phyloP scores from a whole-genome alignment of 2,797 vertebrate species.

The Sternotherus odoratus region DNA sequence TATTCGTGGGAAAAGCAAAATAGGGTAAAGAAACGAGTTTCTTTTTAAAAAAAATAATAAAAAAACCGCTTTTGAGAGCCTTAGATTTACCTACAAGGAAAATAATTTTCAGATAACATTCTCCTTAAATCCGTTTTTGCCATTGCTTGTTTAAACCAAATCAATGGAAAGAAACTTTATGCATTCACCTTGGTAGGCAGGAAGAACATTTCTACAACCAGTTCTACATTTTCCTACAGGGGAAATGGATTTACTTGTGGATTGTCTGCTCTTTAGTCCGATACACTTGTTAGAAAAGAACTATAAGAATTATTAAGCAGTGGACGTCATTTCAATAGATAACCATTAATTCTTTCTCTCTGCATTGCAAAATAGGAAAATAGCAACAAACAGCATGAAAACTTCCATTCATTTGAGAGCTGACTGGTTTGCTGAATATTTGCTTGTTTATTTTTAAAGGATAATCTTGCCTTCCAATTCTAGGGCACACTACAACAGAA shows the following conservation, averaged over 20 bases:
- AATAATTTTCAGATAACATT: background rate
- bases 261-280: background rate
- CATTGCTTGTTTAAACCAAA: background rate
- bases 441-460: background rate
- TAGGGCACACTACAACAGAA: background rate
- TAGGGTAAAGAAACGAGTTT: background rate
- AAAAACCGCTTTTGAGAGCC: background rate
- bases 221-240: background rate
- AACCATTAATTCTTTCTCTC: background rate
- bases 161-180: background rate
- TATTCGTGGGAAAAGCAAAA: background rate
- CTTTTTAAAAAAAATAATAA: background rate
- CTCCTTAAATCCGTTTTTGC: background rate
- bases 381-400: accelerated
- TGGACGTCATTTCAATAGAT: background rate
- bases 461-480: background rate
- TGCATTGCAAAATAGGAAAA: background rate
- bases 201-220: background rate
- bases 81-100: background rate
- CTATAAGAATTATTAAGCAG: background rate
- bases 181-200: accelerated
- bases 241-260: background rate
- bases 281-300: background rate
- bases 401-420: accelerated
- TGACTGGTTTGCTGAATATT: accelerated